phyloP scores from a whole-genome alignment of 2,113 vertebrate genomes.

The Carassius carassius region DNA sequence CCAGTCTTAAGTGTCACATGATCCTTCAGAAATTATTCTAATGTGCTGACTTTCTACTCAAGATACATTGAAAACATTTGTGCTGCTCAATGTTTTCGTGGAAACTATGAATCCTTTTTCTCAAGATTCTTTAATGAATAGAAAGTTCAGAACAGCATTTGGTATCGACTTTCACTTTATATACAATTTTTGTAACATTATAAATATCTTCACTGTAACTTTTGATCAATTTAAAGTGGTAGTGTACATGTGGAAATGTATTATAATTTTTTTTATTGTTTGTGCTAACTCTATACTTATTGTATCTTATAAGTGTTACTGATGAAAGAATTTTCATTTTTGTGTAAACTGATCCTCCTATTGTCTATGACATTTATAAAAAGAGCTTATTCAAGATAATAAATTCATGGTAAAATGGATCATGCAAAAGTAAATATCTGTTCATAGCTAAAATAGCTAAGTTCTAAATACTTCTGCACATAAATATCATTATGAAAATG shows the following conservation, averaged over 20 bases:
- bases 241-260: background rate
- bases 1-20: background rate
- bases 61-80: too few species aligned
- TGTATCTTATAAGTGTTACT: background rate
- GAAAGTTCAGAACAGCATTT: background rate
- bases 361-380: background rate
- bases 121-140: background rate
- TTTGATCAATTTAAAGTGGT: background rate
- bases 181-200: background rate
- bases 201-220: background rate
- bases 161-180: too few species aligned
- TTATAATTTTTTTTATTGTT: background rate
- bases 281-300: background rate
- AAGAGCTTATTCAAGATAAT: background rate
- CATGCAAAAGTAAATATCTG: background rate
- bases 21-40: too few species aligned
- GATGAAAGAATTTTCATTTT: background rate
- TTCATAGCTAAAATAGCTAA: background rate
- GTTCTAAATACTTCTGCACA: background rate
- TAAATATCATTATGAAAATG: constrained; percentile 6
- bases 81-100: background rate
- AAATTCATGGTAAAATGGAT: background rate
- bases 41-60: too few species aligned
- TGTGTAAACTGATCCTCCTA: background rate
- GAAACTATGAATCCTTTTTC: background rate